Evolutionary conservation across 2,888 invertebrate species (phyloP), one percentile per base, ranked within the genome.

Genomic region (Leptopilina syphax): DNA sequence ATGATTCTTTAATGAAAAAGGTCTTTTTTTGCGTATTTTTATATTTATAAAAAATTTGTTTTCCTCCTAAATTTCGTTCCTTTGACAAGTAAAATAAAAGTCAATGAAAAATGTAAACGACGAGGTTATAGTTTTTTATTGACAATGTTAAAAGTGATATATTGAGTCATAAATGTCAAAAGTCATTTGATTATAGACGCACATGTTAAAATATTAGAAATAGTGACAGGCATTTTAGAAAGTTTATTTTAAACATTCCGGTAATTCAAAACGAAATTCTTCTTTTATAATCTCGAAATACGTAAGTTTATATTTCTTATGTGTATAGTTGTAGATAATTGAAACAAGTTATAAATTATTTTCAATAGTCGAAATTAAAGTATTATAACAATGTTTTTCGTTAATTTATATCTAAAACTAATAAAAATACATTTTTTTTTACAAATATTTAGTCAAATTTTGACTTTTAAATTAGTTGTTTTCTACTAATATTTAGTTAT

Each of bases 111-210:
- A 67, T 27, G 13, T n/a, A 34, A 67, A n/a, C 67, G 27, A 12
- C 67, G 7, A 24, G 13, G 8, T 24, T 68, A 18, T 41, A 68
- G n/a, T 47, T 68, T 50, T 68, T 68, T 27, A n/a, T 68, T 50
- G 50, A 10, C 10, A 68, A 8, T 27, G 27, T 68, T 41, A 68
- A 18, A 10, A n/a, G 34, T 68, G 47, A 68, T 50, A n/a, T 50
- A 68, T 34, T 47, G 10, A 7, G 68, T 68, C 9, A 50, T 47
- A 68, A 47, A 68, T 34, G 68, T 68, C 68, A 68, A 68, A 12
- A 44, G 27, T 68, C 63, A 63, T 18, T 63, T 27, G 12, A 24
- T 34, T 65, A 50, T 70, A 54, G 34, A 27, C 10, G 5, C 13
- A 8, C 12, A 10, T 57, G 27, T 73, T 41, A 34, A 34, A 34